Evolutionary conservation across 2,113 vertebrate genomes (phyloP).

Genomic region (Indicator indicator): DNA sequence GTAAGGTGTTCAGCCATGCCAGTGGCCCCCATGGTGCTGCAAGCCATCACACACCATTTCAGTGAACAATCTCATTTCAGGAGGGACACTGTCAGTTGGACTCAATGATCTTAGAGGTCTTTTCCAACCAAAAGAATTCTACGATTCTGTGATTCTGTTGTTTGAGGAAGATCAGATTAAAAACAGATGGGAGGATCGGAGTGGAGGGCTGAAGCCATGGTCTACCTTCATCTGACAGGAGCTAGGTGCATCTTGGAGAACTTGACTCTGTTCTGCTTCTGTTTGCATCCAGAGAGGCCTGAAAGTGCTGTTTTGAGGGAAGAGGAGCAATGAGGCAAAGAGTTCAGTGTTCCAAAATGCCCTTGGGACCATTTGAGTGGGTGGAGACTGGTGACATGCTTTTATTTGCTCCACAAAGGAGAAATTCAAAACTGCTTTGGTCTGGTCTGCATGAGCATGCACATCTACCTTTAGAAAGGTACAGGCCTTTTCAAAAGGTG

Average conservation of each 20-base stretch:
- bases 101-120: no score
- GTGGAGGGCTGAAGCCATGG: rapidly evolving
- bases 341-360: background rate
- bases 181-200: background rate
- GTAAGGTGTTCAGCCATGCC: background rate
- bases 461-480: background rate
- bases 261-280: background rate
- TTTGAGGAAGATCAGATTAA: background rate
- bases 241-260: background rate
- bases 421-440: background rate
- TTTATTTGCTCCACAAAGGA: background rate
- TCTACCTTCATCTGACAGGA: background rate
- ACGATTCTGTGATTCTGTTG: no score
- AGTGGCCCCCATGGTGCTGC: background rate
- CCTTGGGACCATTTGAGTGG: background rate
- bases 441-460: rapidly evolving
- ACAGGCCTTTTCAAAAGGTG: background rate
- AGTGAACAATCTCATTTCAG: background rate
- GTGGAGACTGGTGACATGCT: background rate
- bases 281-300: background rate
- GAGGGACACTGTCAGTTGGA: background rate
- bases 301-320: background rate
- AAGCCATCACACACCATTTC: background rate
- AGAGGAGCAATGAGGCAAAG: background rate
- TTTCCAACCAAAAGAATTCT: no score